Evolutionary conservation across 2,888 invertebrate species (phyloP), one percentile per base, ranked within the genome.

Genomic region (Prosopocoilus inquinatus): DNA sequence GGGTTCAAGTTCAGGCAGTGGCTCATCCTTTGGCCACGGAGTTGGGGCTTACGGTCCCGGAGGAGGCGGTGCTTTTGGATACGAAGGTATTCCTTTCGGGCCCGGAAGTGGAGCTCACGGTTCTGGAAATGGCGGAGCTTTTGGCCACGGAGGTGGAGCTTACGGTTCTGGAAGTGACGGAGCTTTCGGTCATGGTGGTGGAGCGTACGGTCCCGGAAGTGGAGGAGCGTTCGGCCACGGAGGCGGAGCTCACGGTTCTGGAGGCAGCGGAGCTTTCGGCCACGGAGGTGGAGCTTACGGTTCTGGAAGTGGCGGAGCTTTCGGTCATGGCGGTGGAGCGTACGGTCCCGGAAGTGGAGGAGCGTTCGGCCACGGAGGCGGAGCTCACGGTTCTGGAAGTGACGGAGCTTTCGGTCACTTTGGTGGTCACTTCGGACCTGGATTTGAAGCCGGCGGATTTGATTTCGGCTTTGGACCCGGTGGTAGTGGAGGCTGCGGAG

Each of bases 291-390:
- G 13, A 35, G 13, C 34, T 9, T 20, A 2, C 20, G 53, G 47
- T 34, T 41, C 39, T 43, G 41, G 33, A 43, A 16, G 20, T 20
- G 33, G 33, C 36, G 53, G 55, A 3, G 50, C 50, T 36, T 28
- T 32, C 46, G 15, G 46, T 32, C 34, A 12, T 11, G 11, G 12
- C 4, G 12, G 4, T 9, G 9, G 13, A 16, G 3, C 20, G 43
- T 35, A 11, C 15, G 47, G 47, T 47, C n/a, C 32, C n/a, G 47
- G 47, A 47, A 33, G 12, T 9, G 12, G 4, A 5, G 9, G 13
- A 16, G 3, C 20, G 43, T 35, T 16, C 15, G 47, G 47, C 36
- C n/a, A 33, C n/a, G n/a, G 32, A 33, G 33, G 33, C 2, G 28
- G 46, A 32, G 8, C 5, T 44, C 16, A 15, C 16, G 44, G 44